Base-by-base conservation (phyloP, 2,797 vertebrate species). In the Chromis chromis region DNA sequence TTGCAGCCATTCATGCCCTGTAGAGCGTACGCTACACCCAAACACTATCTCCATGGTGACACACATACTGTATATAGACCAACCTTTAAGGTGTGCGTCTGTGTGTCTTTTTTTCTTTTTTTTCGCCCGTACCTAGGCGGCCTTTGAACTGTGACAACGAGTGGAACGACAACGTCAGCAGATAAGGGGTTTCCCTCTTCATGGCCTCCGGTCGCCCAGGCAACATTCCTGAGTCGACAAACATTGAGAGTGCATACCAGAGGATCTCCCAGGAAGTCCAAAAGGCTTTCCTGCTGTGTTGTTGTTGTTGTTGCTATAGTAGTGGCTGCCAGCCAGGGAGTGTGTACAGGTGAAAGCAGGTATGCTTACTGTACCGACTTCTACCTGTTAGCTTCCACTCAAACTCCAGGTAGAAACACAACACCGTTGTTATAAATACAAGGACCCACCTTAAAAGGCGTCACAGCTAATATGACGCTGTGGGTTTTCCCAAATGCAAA, bases 201-300 rank as follows among this genome's bases (percentile, higher is more conserved):
- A 57, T 48, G 83, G 82, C 83, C 93, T 85, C 89, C 56, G 65
- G 91, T 96, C 78, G 78, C 91, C 91, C 66, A 44, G 80, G 90
- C 84, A 92, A 95, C 94, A 88, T 92, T 93, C 89, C 89, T 93
- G 89, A 93, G 86, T 89, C 86, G 91, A 94, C 89, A 96, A 95
- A 93, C 91, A 96, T 83, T 60, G 66, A 88, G 93, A 79, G 77
- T 13, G 31, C 86, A 94, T 94, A 91, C 92, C 90, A 90, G 79
- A 90, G 85, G 76, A 93, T 90, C 91, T 94, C 92, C 94, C 86
- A 88, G 78, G 74, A 85, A 93, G 92, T 91, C 81, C 65, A 70
- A 79, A 78, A 84, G 79, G 78, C 64, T 88, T 86, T 82, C 87
- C 85, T 78, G 60, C 44, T 89, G 91, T 93, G 86, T 90, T 89